phyloP scores from a whole-genome alignment of 2,113 vertebrate genomes.

The Cebus imitator region DNA sequence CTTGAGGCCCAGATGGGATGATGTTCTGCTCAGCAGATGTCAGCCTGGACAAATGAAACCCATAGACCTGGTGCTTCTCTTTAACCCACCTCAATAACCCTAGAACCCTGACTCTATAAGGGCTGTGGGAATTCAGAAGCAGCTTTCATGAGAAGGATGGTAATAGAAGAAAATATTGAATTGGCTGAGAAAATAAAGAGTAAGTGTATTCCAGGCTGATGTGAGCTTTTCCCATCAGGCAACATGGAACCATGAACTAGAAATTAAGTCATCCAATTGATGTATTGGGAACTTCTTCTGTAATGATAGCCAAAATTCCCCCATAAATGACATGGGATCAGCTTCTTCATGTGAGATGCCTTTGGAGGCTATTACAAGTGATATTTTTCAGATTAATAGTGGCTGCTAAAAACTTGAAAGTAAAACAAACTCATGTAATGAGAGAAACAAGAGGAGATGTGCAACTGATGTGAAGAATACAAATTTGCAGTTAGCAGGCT shows the following conservation, averaged over 20 bases:
- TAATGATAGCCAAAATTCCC: not conserved
- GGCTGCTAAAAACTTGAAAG: not conserved
- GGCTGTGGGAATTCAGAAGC: not conserved
- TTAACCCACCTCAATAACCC: too few relatives aligned
- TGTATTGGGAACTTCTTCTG: not conserved
- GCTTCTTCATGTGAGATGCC: not conserved
- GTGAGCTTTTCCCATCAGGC: not conserved
- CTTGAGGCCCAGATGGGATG: not conserved
- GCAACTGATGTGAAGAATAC: not conserved
- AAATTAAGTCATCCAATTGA: not conserved
- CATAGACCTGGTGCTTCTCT: not conserved
- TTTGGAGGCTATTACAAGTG: not conserved
- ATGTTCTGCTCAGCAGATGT: not conserved
- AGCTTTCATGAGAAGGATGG: not conserved
- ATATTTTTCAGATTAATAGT: not conserved
- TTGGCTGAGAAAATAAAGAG: not conserved
- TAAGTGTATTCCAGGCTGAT: not conserved
- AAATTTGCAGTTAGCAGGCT: not conserved
- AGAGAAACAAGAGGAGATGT: not conserved
- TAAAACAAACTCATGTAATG: not conserved
- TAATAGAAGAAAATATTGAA: not conserved
- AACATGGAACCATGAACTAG: not conserved
- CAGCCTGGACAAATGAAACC: not conserved
- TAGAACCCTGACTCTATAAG: not conserved
- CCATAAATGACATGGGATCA: not conserved